Evolutionary conservation across 2,797 vertebrate species (phyloP).

Genomic region (Sebastes matsubarae): DNA sequence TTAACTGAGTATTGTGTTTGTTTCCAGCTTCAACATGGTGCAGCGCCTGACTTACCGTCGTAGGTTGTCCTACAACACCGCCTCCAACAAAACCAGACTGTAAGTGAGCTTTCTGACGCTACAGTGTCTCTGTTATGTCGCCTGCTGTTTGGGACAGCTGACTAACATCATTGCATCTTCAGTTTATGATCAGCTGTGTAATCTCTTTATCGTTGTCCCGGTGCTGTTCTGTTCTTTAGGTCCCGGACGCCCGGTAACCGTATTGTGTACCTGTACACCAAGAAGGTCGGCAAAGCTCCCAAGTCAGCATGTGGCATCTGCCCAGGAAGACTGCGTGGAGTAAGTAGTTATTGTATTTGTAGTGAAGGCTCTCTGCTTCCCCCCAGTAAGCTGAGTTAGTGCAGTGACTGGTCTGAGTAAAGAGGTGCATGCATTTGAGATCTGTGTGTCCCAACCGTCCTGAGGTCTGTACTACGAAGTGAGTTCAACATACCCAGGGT

Average conservation of each 20-base stretch:
- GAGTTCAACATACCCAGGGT: too few relatives aligned
- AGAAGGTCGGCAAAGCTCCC: conserved; percentile 97
- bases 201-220: rapidly evolving
- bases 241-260: conserved; percentile 98
- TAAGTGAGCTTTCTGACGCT: conserved; percentile 76
- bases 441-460: neutral
- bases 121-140: rapidly evolving
- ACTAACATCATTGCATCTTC: neutral
- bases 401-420: too few relatives aligned
- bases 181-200: neutral
- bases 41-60: conserved; percentile 98
- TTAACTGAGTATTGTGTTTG: neutral
- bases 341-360: conserved; percentile 77
- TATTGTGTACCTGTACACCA: conserved; percentile 98
- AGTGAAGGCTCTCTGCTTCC: rapidly evolving
- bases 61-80: conserved; percentile 99
- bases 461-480: too few relatives aligned
- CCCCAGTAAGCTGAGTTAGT: rapidly evolving
- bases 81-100: conserved; percentile 98
- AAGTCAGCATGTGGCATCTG: conserved; percentile 97
- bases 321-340: conserved; percentile 95
- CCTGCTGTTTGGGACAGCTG: rapidly evolving
- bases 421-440: neutral
- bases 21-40: conserved; percentile 88
- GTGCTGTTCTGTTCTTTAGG: conserved; percentile 66